These are phyloP conservation scores for Pitangus sulphuratus DNA, from an alignment of 2,797 vertebrate species.

Conservation along the genomic window DNA sequence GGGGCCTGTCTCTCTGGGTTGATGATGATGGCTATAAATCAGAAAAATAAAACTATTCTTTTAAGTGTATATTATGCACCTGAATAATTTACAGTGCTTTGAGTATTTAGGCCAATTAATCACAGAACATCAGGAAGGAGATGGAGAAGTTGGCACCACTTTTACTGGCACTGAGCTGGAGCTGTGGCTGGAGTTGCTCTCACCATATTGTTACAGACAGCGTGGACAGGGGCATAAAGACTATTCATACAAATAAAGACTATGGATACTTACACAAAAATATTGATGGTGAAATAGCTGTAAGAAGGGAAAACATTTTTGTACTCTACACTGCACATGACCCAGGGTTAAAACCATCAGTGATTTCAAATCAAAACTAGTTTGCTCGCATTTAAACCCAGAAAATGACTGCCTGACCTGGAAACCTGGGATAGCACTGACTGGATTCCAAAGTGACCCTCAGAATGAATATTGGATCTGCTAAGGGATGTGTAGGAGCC, in stretches of 20 bases:
- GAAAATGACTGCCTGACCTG: background rate
- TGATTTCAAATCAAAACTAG: background rate
- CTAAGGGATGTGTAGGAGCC: background rate
- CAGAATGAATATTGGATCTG: background rate
- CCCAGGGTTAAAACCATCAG: background rate
- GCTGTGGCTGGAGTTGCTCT: background rate
- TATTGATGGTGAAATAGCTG: accelerated
- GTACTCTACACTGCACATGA: accelerated
- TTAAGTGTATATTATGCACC: background rate
- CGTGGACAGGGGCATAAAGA: accelerated
- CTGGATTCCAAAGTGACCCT: background rate
- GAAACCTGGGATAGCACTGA: background rate
- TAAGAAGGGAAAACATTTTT: background rate
- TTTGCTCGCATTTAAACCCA: background rate
- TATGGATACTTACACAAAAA: background rate
- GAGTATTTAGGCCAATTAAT: background rate
- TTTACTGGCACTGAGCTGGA: background rate
- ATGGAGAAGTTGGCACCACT: background rate
- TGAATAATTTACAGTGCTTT: background rate
- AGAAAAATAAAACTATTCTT: background rate
- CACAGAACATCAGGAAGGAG: accelerated
- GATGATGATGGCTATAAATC: background rate
- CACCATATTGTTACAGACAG: accelerated
- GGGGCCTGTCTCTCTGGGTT: background rate
- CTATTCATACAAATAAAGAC: background rate